Evolutionary conservation across 2,113 vertebrate genomes (phyloP).

Genomic region (Thunnus maccoyii): DNA sequence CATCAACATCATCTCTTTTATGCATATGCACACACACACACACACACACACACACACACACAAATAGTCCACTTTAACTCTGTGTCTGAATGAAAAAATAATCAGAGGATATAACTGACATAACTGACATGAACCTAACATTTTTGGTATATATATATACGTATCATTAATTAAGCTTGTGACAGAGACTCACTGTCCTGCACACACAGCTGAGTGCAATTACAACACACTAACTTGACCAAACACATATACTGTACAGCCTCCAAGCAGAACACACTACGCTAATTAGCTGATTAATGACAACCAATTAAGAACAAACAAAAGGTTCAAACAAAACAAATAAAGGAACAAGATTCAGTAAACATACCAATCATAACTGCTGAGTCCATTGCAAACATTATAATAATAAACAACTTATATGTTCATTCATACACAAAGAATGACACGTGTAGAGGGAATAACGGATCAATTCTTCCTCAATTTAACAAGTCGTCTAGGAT

Average conservation of each 20-base stretch:
- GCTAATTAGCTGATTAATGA: constrained; percentile 26
- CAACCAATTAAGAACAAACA: constrained; percentile 21
- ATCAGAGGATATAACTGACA: background rate
- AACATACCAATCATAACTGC: background rate
- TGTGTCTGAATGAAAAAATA: background rate
- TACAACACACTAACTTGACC: constrained; percentile 8
- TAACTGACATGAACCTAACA: background rate
- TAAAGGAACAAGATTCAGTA: constrained; percentile 8
- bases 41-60: no score
- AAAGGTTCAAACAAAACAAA: no score
- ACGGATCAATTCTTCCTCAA: background rate
- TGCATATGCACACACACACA: no score
- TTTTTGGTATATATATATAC: background rate
- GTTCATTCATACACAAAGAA: background rate
- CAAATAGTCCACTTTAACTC: background rate
- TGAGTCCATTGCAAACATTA: background rate
- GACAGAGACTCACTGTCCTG: background rate
- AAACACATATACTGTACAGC: constrained; percentile 9
- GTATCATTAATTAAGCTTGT: background rate
- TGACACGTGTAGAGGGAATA: background rate
- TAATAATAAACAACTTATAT: background rate
- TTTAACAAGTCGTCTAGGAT: background rate
- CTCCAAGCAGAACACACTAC: background rate
- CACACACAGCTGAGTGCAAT: background rate
- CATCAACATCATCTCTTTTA: no score